Percentiles rank a stretch among this genome's conserved stretches.
phyloP scores from a whole-genome alignment of 2,888 invertebrate genomes.

The Drosophila kanekoi region DNA sequence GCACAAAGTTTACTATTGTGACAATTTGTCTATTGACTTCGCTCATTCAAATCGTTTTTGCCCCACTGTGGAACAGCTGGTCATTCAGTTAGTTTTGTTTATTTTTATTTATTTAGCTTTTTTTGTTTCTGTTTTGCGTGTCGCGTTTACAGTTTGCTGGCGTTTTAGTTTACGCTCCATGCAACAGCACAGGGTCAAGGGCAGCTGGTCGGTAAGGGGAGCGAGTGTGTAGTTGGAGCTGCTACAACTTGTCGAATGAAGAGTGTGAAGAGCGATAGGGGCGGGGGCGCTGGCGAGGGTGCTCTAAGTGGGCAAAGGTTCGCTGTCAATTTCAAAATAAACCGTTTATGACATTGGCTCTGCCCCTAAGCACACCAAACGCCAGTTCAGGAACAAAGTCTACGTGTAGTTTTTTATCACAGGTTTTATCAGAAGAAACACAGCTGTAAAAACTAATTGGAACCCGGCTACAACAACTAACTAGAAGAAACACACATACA shows the following conservation, averaged over 20 bases:
- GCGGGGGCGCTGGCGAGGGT: slow-evolving; percentile 14
- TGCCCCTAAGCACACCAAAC: slow-evolving; percentile 38
- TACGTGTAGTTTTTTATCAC: slow-evolving; percentile 49
- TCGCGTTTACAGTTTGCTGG: slow-evolving; percentile 14
- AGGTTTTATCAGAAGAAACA: slow-evolving; percentile 55
- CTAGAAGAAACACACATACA: slow-evolving; percentile 6
- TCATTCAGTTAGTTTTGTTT: slow-evolving; percentile 35
- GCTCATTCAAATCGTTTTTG: slow-evolving; percentile 6
- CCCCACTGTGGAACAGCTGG: slow-evolving; percentile 36
- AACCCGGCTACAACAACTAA: slow-evolving; percentile 14
- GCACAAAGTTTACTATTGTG: too few species aligned
- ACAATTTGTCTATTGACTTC: too few species aligned
- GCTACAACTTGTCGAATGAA: background rate
- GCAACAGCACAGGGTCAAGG: slow-evolving; percentile 56
- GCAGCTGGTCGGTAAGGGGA: slow-evolving; percentile 22
- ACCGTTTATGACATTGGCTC: slow-evolving; percentile 41
- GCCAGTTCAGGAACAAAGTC: slow-evolving; percentile 46
- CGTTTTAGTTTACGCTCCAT: slow-evolving; percentile 45
- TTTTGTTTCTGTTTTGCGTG: slow-evolving; percentile 28
- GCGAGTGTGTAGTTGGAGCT: background rate
- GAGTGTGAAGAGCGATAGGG: too few species aligned
- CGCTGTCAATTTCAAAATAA: slow-evolving; percentile 37
- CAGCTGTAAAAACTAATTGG: slow-evolving; percentile 56
- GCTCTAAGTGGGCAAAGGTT: slow-evolving; percentile 55
- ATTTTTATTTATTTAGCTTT: background rate